Base-by-base conservation (phyloP, 2,888 invertebrate genomes). In the Nomada hirtipes region DNA sequence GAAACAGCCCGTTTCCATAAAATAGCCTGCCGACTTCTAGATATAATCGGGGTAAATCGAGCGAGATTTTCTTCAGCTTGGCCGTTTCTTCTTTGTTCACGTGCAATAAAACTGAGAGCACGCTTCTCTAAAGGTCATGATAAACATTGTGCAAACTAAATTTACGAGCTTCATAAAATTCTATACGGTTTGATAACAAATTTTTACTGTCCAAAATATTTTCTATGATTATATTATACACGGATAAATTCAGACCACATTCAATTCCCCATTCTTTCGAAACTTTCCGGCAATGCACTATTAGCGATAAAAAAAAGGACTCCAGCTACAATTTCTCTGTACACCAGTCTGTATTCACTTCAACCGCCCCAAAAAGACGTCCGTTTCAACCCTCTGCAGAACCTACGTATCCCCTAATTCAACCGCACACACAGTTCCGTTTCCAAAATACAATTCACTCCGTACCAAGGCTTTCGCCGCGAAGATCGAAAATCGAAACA, bases 401-500 rank as follows among this genome's bases (percentile, higher is more conserved):
- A n/a, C 53, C 18, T 15, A 0, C 15, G 42, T 18, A 15, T 4
- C 44, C 20, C 20, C 44, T 20, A 15, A 4, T 7, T 23, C 15
- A 7, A 44, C 15, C 44, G 61, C 61, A 15, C 47, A 63, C 61
- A 4, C 61, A 4, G 20, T 20, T 23, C 44, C 20, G 7, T 47
- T n/a, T 4, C 2, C 26, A 44, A 44, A 63, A 63, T 44, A 11
- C 20, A 10, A 20, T 44, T 61, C 18, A 2, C 20, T 1, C 7
- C 20, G 20, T 1, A 11, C 36, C 42, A 7, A 36, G 15, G 9
- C 13, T 29, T 36, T 50, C 29, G 20, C 11, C 20, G 2, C 4
- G 60, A 42, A 42, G n/a, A 61, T 61, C n/a, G 42, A 61, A 42
- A 42, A 61, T 60, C 59, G 59, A 59, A 59, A 9, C 20, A 2